Base-by-base conservation (phyloP, 2,888 invertebrate species). In the Leucoma salicis region DNA sequence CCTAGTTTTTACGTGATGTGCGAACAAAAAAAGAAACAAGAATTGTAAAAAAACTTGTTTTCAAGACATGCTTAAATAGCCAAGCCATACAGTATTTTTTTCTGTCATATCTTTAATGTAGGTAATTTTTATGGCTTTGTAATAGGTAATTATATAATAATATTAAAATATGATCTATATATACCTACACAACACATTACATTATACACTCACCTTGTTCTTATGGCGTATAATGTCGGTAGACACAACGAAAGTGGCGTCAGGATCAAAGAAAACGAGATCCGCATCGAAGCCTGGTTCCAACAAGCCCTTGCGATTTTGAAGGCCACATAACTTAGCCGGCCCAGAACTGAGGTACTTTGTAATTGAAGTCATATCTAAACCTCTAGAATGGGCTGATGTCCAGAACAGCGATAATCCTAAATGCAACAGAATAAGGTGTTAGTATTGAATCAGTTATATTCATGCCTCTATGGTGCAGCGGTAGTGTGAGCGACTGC, bases 211-310 rank as follows among this genome's bases (percentile, higher is more conserved):
- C 75, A 93, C 93, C 91, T 94, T 94, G 70, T 94, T 94, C 55
- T 93, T 92, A 58, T 94, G 92, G n/a, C 91, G 82, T 50, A 94
- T 92, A 15, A 87, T 89, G n/a, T 91, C 88, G 35, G 88, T 67
- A 8, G 84, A 80, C 6, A 94, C 92, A 29, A 74, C 74, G 58
- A 93, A 92, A 15, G 84, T 82, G 32, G 89, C 90, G 2, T 93
- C 91, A 0, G 94, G 93, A 71, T 94, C 91, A 88, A 94, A 95
- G 50, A 94, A 90, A 36, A 95, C 92, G 32, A 95, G 90, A 68
- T 95, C 95, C 0, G 94, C 95, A 63, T 95, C 94, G 37, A 90
- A 90, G 3, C 93, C 94, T 3, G 84, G 82, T 33, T 82, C 80
- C 16, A 95, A 76, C 42, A 90, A 82, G 0, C 94, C 94, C 71